phyloP scores from a whole-genome alignment of 2,797 vertebrate genomes.

The Halcyon leucocephala region DNA sequence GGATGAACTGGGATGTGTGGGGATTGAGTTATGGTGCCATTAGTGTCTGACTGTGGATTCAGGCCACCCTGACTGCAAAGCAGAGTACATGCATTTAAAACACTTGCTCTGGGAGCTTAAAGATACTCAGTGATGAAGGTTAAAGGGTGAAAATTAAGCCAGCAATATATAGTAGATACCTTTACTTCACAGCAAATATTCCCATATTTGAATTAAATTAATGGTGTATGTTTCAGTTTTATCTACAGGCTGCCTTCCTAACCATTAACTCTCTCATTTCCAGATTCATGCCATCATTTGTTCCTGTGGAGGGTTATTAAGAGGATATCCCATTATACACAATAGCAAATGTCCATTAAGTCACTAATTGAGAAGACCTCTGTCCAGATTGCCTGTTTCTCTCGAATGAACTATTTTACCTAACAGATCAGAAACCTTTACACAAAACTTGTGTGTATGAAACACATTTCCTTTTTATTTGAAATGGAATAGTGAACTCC shows the following conservation, averaged over 20 bases:
- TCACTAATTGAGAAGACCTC: not conserved
- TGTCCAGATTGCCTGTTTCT: slow-evolving; percentile 9
- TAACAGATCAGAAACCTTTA: slow-evolving; percentile 7
- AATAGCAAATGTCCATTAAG: not conserved
- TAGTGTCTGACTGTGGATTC: not conserved
- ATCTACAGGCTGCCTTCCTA: not conserved
- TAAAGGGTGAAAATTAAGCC: slow-evolving; percentile 2
- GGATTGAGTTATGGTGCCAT: slow-evolving; percentile 20
- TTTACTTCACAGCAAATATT: slow-evolving; percentile 25
- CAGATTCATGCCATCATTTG: not conserved
- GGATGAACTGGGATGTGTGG: not conserved
- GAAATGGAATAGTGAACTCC: not conserved
- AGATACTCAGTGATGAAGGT: not conserved
- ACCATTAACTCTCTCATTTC: not conserved
- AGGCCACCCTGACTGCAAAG: not conserved
- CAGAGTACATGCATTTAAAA: not conserved
- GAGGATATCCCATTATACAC: not conserved
- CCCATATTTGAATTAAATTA: slow-evolving; percentile 35
- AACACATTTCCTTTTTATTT: not conserved
- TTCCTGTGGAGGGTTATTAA: not conserved
- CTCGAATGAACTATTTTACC: not conserved
- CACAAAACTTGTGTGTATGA: not conserved
- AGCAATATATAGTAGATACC: not conserved
- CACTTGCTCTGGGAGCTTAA: not conserved
- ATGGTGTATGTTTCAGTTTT: not conserved